Evolutionary conservation across 2,888 invertebrate species (phyloP).

Genomic region (Microplitis deprimator): DNA sequence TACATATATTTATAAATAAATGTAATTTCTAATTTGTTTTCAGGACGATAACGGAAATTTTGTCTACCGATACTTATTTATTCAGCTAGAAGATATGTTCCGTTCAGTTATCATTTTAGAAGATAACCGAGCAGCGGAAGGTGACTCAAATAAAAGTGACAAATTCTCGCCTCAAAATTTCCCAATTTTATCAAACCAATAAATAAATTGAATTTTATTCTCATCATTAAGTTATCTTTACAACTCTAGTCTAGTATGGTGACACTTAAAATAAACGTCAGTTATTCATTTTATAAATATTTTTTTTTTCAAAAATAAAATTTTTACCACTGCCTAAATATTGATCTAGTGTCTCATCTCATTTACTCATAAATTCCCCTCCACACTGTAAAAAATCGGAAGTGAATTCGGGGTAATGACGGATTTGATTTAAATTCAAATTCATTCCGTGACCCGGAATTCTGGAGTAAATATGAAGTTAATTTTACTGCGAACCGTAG

Average conservation of each 20-base stretch:
- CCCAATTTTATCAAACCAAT: slow-evolving; percentile 62
- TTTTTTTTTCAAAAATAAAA: slow-evolving; percentile 41
- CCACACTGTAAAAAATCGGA: no score
- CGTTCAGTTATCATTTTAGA: slow-evolving; percentile 83
- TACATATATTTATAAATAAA: no score
- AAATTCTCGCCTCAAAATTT: slow-evolving; percentile 31
- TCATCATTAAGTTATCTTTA: not conserved
- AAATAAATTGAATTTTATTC: slow-evolving; percentile 64
- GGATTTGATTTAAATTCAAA: no score
- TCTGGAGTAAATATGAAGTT: no score
- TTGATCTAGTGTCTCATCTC: not conserved
- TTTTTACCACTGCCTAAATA: slow-evolving; percentile 42
- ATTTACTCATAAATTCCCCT: not conserved
- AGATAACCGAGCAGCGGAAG: slow-evolving; percentile 76
- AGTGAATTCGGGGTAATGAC: no score
- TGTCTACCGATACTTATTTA: slow-evolving; percentile 86
- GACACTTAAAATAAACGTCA: not conserved
- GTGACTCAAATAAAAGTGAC: slow-evolving; percentile 61
- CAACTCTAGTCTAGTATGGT: not conserved
- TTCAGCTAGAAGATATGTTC: slow-evolving; percentile 86
- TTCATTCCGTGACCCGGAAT: no score
- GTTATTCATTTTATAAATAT: not conserved
- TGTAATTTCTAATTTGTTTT: slow-evolving; percentile 59
- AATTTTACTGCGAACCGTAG: no score
- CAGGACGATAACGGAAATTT: slow-evolving; percentile 85